Conservation (phyloP, 2,113 vertebrate species). For the Chloroceryle aenea region DNA sequence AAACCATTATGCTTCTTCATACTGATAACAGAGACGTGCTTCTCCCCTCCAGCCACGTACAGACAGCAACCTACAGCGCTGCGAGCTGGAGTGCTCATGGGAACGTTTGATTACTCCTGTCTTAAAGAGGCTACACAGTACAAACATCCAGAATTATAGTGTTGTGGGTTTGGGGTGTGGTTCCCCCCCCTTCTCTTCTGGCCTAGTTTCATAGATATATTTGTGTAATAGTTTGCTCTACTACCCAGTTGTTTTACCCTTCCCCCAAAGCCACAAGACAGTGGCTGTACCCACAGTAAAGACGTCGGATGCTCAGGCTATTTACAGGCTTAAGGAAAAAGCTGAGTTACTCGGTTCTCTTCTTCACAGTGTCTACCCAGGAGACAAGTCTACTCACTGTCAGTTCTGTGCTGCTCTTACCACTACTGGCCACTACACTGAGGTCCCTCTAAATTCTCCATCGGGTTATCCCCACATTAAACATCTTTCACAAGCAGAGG, state of each 20-base stretch:
- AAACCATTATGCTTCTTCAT: neutral
- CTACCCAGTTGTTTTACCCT: neutral
- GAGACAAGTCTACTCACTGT: neutral
- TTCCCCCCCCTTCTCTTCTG: neutral
- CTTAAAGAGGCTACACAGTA: neutral
- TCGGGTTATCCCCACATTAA: neutral
- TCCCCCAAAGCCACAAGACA: neutral
- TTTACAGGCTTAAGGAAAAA: neutral
- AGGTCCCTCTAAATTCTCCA: neutral
- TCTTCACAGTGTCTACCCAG: neutral
- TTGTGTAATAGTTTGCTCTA: neutral
- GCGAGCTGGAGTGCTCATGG: neutral
- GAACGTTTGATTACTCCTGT: neutral
- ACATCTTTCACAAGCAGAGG: neutral
- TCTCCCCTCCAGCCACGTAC: neutral
- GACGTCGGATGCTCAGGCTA: neutral
- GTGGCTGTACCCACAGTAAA: neutral
- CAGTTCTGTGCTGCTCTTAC: neutral
- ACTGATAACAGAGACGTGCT: neutral
- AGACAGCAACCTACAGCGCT: neutral
- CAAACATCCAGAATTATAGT: neutral
- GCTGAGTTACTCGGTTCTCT: neutral
- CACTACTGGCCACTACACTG: neutral
- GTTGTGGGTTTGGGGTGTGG: fast-evolving
- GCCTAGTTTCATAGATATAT: neutral